Evolutionary conservation across 2,888 invertebrate genomes (phyloP).

Genomic region (Tinea pellionella): DNA sequence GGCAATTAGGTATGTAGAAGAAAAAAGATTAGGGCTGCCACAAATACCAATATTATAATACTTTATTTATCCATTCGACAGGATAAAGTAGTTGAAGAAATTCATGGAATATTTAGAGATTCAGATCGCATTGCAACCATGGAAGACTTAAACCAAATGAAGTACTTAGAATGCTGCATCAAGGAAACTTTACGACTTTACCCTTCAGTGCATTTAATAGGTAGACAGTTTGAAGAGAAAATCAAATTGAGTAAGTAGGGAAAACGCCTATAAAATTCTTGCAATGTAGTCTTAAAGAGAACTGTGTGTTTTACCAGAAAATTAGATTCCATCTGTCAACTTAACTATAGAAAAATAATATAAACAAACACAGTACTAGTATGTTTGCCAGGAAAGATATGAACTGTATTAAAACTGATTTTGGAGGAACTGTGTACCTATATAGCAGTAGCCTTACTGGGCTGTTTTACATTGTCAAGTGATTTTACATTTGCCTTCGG

Average conservation of each 20-base stretch:
- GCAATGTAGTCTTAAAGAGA: background rate
- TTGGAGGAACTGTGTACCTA: too few species aligned
- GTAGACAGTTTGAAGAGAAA: conserved; percentile 59
- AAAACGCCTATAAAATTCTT: conserved; percentile 2
- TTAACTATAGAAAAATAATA: too few species aligned
- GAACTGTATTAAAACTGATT: too few species aligned
- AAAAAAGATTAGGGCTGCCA: background rate
- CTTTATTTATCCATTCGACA: conserved; percentile 17
- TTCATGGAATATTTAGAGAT: conserved; percentile 51
- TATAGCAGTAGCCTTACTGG: too few species aligned
- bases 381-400: too few species aligned
- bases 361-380: too few species aligned
- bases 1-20: too few species aligned
- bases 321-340: background rate
- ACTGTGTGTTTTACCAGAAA: background rate
- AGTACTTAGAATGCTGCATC: conserved; percentile 71
- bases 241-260: conserved; percentile 49
- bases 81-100: conserved; percentile 47
- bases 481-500: too few species aligned
- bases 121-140: conserved; percentile 47
- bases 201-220: conserved; percentile 71
- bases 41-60: too few species aligned
- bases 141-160: conserved; percentile 61
- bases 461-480: too few species aligned
- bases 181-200: conserved; percentile 70